Percentiles rank a stretch among this genome's conserved stretches.
These are phyloP conservation scores for Ephestia elutella DNA, from an alignment of 1,140 invertebrate species.

Conservation along the genomic window DNA sequence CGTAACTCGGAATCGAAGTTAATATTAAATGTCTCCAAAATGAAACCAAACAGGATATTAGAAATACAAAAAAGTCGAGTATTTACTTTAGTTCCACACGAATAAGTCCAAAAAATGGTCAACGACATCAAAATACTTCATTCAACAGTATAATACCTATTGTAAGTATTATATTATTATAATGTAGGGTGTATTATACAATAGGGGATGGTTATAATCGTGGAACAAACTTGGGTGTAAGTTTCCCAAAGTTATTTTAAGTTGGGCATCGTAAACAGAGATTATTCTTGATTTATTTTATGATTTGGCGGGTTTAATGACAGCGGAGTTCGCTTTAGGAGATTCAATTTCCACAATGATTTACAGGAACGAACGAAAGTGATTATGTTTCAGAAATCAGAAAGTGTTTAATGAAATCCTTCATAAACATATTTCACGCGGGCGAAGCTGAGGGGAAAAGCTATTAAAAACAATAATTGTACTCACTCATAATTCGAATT, in stretches of 20 bases:
- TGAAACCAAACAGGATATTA: not conserved
- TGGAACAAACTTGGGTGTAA: not conserved
- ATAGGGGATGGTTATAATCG: slow-evolving; percentile 1
- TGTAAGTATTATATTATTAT: not conserved
- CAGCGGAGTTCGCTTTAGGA: not conserved
- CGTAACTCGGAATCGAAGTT: no score
- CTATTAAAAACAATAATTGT: no score
- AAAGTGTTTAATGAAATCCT: no score
- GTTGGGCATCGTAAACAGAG: not conserved
- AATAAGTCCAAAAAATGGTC: not conserved
- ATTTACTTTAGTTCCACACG: not conserved
- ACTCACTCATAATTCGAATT: no score
- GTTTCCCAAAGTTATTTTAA: slow-evolving; percentile 4
- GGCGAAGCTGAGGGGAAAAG: no score
- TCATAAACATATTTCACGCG: no score
- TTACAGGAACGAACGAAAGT: no score
- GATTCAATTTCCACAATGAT: not conserved
- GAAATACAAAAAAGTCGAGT: not conserved
- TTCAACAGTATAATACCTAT: not conserved
- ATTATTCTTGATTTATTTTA: not conserved
- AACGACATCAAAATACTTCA: not conserved
- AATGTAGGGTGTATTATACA: not conserved
- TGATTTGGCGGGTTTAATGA: not conserved
- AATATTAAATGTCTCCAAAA: no score
- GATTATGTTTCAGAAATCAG: no score